phyloP scores from a whole-genome alignment of 2,888 invertebrate genomes.

The Drosophila lacicola region DNA sequence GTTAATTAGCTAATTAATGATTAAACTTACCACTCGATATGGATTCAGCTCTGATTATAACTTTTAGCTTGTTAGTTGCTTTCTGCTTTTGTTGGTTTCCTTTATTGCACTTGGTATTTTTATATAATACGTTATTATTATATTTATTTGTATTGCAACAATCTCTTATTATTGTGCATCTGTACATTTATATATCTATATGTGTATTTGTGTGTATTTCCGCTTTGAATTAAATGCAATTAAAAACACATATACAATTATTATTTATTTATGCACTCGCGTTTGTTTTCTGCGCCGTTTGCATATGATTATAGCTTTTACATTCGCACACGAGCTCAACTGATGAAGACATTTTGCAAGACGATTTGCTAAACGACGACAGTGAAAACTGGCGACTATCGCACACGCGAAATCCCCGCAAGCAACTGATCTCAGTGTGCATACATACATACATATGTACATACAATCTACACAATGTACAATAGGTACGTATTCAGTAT shows the following conservation, averaged over 20 bases:
- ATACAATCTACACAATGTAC: background rate
- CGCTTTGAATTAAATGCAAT: constrained; percentile 73
- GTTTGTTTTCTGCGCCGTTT: constrained; percentile 27
- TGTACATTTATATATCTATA: constrained; percentile 2
- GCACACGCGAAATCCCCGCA: constrained; percentile 32
- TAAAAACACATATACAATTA: constrained; percentile 41
- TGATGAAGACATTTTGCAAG: constrained; percentile 41
- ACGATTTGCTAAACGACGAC: constrained; percentile 30
- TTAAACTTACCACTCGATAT: constrained; percentile 47
- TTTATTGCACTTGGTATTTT: constrained; percentile 35
- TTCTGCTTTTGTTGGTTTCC: constrained; percentile 29
- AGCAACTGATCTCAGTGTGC: constrained; percentile 5
- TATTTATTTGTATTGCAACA: constrained; percentile 38
- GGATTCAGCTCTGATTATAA: constrained; percentile 19
- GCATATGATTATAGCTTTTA: constrained; percentile 32
- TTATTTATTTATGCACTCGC: constrained; percentile 54
- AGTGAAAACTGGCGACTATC: constrained; percentile 28
- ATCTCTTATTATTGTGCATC: constrained; percentile 39
- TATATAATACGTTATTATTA: constrained; percentile 25
- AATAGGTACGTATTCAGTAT: background rate
- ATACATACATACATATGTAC: background rate
- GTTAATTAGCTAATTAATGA: constrained; percentile 54
- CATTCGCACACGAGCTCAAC: constrained; percentile 23
- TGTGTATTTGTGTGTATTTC: constrained; percentile 52
- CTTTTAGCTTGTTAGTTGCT: constrained; percentile 25